Conservation (phyloP, 2,113 vertebrate genomes). For the Neopipo cinnamomea region DNA sequence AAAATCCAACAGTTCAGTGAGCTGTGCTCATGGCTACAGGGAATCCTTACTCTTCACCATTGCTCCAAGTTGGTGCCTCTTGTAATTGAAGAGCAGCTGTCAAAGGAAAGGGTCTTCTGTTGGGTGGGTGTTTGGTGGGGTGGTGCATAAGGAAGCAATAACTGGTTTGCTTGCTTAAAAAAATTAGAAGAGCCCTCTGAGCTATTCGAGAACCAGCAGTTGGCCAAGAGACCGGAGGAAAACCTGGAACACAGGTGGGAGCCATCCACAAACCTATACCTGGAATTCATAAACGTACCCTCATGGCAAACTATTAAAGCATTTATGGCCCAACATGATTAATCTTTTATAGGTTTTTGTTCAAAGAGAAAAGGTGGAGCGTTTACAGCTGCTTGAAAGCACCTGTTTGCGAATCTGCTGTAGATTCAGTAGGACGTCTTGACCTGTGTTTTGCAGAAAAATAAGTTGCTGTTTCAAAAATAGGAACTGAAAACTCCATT, state of each 20-base stretch:
- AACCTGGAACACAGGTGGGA: neutral
- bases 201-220: neutral
- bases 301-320: neutral
- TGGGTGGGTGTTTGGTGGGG: neutral
- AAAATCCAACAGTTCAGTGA: neutral
- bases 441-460: conserved; percentile 22
- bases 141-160: neutral
- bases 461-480: neutral
- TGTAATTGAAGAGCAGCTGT: neutral
- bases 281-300: neutral
- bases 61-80: neutral
- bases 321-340: neutral
- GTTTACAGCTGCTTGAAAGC: neutral
- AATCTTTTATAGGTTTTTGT: neutral
- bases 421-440: neutral
- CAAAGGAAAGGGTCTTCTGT: neutral
- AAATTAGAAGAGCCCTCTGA: neutral
- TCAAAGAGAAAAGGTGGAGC: neutral
- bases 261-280: neutral
- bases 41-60: neutral
- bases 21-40: accelerated
- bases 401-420: neutral
- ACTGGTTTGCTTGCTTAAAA: neutral
- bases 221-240: neutral
- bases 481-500: neutral